These are phyloP conservation scores for Chrysolina haemoptera DNA, from an alignment of 2,888 invertebrate genomes.

Conservation along the genomic window DNA sequence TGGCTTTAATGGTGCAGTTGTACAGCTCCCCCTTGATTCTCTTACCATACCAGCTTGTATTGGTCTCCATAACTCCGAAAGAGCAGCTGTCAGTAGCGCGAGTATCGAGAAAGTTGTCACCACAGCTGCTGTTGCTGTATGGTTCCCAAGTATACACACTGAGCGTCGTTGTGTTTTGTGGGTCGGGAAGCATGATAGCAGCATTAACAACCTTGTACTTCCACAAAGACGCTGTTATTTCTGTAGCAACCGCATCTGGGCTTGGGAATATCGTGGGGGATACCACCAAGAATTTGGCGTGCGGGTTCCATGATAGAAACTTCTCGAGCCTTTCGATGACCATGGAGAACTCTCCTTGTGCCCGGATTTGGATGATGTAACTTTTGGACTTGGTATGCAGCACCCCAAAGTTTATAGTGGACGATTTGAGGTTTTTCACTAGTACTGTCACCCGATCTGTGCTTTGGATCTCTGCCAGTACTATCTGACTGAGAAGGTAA, in stretches of 20 bases:
- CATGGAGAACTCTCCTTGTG: constrained; percentile 40
- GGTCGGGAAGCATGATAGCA: constrained; percentile 54
- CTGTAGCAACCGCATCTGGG: constrained; percentile 42
- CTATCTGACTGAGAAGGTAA: constrained; percentile 35
- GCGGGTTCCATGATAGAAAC: constrained; percentile 48
- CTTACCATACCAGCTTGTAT: constrained; percentile 45
- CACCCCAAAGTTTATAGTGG: constrained; percentile 1
- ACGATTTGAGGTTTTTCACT: constrained; percentile 33
- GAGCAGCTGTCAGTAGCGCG: constrained; percentile 54
- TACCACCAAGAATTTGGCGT: constrained; percentile 55
- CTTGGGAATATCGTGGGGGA: constrained; percentile 50
- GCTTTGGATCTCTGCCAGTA: constrained; percentile 32
- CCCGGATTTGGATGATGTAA: constrained; percentile 51
- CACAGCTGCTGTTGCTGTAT: constrained; percentile 57
- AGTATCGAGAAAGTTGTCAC: constrained; percentile 45
- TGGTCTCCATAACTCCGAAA: constrained; percentile 40
- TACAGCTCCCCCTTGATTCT: constrained; percentile 61
- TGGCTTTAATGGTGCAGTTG: constrained; percentile 60
- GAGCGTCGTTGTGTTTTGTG: constrained; percentile 44
- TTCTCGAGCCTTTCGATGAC: constrained; percentile 39
- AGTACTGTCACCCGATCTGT: constrained; percentile 37
- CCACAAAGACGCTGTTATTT: constrained; percentile 51
- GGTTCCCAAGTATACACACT: constrained; percentile 60
- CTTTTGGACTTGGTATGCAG: constrained; percentile 33
- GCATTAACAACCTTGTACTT: constrained; percentile 55